phyloP scores from a whole-genome alignment of 64 coral and sea anemone species.

The Dendronephthya gigantea region DNA sequence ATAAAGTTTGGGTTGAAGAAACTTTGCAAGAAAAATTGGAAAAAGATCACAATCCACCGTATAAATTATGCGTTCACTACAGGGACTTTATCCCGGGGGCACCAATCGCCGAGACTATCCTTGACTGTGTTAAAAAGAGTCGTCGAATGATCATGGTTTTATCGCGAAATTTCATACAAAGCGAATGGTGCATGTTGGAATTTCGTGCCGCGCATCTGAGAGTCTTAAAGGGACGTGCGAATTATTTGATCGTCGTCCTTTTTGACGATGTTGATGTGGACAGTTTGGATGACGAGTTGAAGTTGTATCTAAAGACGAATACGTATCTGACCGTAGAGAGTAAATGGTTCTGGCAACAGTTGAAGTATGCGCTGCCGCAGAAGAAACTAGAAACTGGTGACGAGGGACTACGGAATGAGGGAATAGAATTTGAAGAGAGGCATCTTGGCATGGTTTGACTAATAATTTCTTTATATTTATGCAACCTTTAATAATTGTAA shows the following conservation, averaged over 20 bases:
- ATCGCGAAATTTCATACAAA: constrained; percentile 49
- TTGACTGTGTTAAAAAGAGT: constrained; percentile 15
- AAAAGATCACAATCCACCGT: constrained; percentile 44
- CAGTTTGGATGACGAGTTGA: constrained; percentile 56
- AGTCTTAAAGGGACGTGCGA: constrained; percentile 50
- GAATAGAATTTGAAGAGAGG: too few relatives aligned
- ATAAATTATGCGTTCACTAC: constrained; percentile 52
- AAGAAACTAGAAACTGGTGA: too few relatives aligned
- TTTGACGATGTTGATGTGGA: constrained; percentile 53
- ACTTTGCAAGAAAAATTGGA: constrained; percentile 39
- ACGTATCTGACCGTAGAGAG: constrained; percentile 55
- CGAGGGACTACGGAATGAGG: too few relatives aligned
- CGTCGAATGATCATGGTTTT: constrained; percentile 53
- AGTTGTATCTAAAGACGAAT: constrained; percentile 71
- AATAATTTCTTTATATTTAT: too few relatives aligned
- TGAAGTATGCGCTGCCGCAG: constrained; percentile 53
- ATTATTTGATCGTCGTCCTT: constrained; percentile 61
- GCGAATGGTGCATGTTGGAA: constrained; percentile 87
- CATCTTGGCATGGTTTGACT: too few relatives aligned
- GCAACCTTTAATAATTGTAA: too few relatives aligned
- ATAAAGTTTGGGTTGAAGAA: constrained; percentile 44
- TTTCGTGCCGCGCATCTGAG: constrained; percentile 72
- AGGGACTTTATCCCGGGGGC: constrained; percentile 27
- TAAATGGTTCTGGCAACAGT: constrained; percentile 76
- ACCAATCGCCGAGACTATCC: constrained; percentile 22